A percentile compares a stretch with the other conserved stretches of the same genome.
Evolutionary conservation across 2,888 invertebrate genomes (phyloP).

Genomic region (Polylopha cassiicola): DNA sequence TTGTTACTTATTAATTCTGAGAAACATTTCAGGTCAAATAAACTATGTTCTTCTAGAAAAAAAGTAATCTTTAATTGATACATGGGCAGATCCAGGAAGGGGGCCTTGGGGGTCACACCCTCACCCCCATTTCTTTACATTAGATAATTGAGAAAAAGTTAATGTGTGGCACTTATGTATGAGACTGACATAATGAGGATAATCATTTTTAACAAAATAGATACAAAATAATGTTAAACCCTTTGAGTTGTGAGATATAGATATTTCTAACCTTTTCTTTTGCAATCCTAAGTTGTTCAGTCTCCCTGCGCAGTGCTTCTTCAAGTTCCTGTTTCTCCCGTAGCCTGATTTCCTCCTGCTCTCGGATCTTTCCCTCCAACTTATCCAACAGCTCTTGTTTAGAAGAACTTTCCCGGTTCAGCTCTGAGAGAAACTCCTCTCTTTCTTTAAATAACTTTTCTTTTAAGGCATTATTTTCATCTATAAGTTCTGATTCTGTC

Average conservation of each 20-base stretch:
- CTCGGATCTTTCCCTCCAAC: slow-evolving; percentile 64
- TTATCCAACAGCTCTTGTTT: slow-evolving; percentile 72
- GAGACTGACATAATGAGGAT: no score
- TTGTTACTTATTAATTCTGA: no score
- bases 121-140: no score
- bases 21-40: no score
- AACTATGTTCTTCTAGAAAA: no score
- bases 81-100: no score
- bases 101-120: no score
- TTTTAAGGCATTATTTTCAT: slow-evolving; percentile 66
- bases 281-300: slow-evolving; percentile 57
- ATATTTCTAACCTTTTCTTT: slow-evolving; percentile 60
- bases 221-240: no score
- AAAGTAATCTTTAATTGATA: no score
- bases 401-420: slow-evolving; percentile 68
- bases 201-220: no score
- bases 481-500: slow-evolving; percentile 57
- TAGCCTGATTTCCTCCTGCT: slow-evolving; percentile 63
- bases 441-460: slow-evolving; percentile 68
- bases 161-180: no score
- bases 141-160: no score
- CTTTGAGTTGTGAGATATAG: background rate
- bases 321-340: slow-evolving; percentile 61
- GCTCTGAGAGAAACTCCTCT: slow-evolving; percentile 64
- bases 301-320: slow-evolving; percentile 51